Conservation (phyloP, 1,140 invertebrate species). For the Trachymyrmex septentrionalis region DNA sequence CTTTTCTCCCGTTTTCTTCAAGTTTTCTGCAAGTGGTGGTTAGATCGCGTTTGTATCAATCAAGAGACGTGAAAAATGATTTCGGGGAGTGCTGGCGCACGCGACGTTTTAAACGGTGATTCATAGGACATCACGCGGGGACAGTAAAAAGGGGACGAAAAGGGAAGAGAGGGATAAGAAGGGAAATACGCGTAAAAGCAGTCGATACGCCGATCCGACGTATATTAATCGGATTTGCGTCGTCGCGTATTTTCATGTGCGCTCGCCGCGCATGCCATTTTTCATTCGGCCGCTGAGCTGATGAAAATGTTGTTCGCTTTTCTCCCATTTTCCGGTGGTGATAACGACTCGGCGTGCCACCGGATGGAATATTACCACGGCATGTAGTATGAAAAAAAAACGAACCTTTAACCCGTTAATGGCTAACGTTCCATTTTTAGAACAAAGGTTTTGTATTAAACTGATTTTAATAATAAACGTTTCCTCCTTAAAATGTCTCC, state of each 20-base stretch:
- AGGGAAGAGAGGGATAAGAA: conserved; percentile 64
- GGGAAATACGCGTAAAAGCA: conserved; percentile 70
- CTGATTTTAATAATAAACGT: conserved; percentile 8
- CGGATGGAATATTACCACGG: conserved; percentile 23
- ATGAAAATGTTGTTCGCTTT: conserved; percentile 40
- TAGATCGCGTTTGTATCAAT: conserved; percentile 81
- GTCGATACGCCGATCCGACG: conserved; percentile 70
- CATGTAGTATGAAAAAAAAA: conserved; percentile 18
- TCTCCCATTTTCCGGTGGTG: conserved; percentile 55
- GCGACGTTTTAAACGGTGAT: conserved; percentile 78
- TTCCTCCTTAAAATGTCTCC: not conserved
- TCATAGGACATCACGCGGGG: conserved; percentile 69
- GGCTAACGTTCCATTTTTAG: conserved; percentile 1
- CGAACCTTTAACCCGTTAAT: conserved; percentile 20
- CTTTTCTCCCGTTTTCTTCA: conserved; percentile 15
- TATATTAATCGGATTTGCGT: conserved; percentile 75
- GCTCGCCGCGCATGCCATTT: conserved; percentile 31
- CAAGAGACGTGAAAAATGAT: conserved; percentile 83
- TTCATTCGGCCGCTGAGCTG: conserved; percentile 38
- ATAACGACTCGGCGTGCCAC: conserved; percentile 23
- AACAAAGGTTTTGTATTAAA: not conserved
- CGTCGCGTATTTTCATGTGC: conserved; percentile 55
- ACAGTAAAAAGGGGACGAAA: conserved; percentile 2
- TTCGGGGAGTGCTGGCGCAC: conserved; percentile 69
- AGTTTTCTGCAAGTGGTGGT: conserved; percentile 63